These are phyloP conservation scores for Dynastes hyllus DNA, from an alignment of 2,888 invertebrate genomes.

Conservation along the genomic window DNA sequence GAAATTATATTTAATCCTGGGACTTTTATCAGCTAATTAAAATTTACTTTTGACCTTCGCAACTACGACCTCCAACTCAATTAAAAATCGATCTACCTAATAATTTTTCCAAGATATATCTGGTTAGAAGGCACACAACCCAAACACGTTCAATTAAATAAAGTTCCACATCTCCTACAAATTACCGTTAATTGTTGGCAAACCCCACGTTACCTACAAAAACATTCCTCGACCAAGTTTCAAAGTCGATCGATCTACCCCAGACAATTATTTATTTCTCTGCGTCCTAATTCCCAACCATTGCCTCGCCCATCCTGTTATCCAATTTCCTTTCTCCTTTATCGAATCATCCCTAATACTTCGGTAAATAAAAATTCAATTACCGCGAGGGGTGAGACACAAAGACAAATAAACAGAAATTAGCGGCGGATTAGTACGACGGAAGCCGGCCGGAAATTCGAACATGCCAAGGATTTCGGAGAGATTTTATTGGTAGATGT, in stretches of 20 bases:
- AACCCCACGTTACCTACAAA: not conserved
- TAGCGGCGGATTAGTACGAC: conserved; percentile 18
- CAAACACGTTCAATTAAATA: too few relatives aligned
- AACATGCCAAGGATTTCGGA: not conserved
- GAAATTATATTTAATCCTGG: too few relatives aligned
- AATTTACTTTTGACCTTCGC: too few relatives aligned
- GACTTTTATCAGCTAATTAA: too few relatives aligned
- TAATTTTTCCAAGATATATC: too few relatives aligned
- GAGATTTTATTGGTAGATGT: not conserved
- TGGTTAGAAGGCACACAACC: too few relatives aligned
- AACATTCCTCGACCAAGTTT: not conserved
- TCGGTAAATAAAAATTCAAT: conserved; percentile 36
- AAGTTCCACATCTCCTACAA: not conserved
- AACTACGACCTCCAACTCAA: too few relatives aligned
- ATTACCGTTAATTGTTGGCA: too few relatives aligned
- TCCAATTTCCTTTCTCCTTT: not conserved
- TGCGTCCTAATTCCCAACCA: not conserved
- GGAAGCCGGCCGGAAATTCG: conserved; percentile 12
- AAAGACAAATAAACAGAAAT: conserved; percentile 25
- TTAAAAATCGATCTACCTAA: too few relatives aligned
- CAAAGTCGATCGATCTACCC: not conserved
- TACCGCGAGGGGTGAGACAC: not conserved
- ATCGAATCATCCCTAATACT: conserved; percentile 15
- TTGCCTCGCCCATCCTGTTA: conserved; percentile 10
- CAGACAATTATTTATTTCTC: not conserved